These are phyloP conservation scores for Protula sp. DNA, from an alignment of 2,888 invertebrate species.

Conservation along the genomic window DNA sequence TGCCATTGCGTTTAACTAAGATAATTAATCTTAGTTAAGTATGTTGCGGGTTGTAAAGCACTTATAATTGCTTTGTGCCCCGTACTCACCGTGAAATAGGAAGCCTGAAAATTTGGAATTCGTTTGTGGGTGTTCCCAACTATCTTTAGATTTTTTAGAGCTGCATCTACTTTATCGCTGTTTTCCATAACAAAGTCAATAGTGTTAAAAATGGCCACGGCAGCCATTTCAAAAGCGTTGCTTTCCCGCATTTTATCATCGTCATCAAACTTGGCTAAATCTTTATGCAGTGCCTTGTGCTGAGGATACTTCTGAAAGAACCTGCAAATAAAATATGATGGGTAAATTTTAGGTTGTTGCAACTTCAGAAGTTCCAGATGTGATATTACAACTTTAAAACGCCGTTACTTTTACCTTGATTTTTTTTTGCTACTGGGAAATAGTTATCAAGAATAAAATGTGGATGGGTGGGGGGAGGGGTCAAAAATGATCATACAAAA, in stretches of 20 bases:
- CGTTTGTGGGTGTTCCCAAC: conserved; percentile 17
- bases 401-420: no score
- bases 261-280: conserved; percentile 24
- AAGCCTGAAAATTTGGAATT: conserved; percentile 16
- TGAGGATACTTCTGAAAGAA: conserved; percentile 29
- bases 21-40: background rate
- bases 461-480: no score
- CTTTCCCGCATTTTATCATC: conserved; percentile 30
- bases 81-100: conserved; percentile 22
- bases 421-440: no score
- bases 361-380: no score
- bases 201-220: conserved; percentile 31
- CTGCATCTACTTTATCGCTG: conserved; percentile 30
- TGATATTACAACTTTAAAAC: no score
- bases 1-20: no score
- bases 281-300: conserved; percentile 26
- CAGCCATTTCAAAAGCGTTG: conserved; percentile 31
- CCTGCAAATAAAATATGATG: conserved; percentile 26
- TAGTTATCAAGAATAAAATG: no score
- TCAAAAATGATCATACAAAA: no score
- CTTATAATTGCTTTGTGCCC: background rate
- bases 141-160: conserved; percentile 19
- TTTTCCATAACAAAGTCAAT: conserved; percentile 36
- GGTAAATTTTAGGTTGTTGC: no score
- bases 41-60: background rate